These are phyloP conservation scores for Meloe dianella DNA, from an alignment of 2,888 invertebrate species.

Conservation along the genomic window DNA sequence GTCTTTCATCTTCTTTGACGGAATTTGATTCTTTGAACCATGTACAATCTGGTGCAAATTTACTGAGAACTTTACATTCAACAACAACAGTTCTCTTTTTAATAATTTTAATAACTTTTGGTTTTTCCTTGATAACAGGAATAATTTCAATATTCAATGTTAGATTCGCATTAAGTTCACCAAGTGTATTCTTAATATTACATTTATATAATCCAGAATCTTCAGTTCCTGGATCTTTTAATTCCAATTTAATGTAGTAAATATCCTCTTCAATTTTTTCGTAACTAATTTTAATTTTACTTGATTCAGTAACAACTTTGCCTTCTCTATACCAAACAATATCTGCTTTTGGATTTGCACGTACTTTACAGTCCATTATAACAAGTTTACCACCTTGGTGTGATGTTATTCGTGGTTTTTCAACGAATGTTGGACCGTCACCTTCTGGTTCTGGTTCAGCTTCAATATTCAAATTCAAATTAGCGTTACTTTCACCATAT, in stretches of 20 bases:
- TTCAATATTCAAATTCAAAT: slow-evolving; percentile 95
- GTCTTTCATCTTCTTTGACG: slow-evolving; percentile 78
- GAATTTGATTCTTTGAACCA: slow-evolving; percentile 90
- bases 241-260: slow-evolving; percentile 85
- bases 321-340: slow-evolving; percentile 86
- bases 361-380: slow-evolving; percentile 82
- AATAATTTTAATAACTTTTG: slow-evolving; percentile 87
- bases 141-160: slow-evolving; percentile 98
- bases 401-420: slow-evolving; percentile 87
- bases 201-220: slow-evolving; percentile 99
- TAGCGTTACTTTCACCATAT: slow-evolving; percentile 95
- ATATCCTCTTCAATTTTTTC: slow-evolving; percentile 77
- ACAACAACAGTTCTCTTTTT: slow-evolving; percentile 92
- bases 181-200: slow-evolving; percentile 93
- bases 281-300: slow-evolving; percentile 79
- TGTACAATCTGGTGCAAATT: slow-evolving; percentile 89
- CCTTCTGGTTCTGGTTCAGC: slow-evolving; percentile 94
- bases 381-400: slow-evolving; percentile 83
- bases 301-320: slow-evolving; percentile 78
- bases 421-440: slow-evolving; percentile 92
- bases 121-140: slow-evolving; percentile 92
- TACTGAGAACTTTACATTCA: slow-evolving; percentile 91
- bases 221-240: slow-evolving; percentile 89
- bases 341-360: slow-evolving; percentile 79
- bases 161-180: slow-evolving; percentile 96